These are phyloP conservation scores for Eurytoma californica DNA, from an alignment of 2,888 invertebrate genomes.

Conservation along the genomic window DNA sequence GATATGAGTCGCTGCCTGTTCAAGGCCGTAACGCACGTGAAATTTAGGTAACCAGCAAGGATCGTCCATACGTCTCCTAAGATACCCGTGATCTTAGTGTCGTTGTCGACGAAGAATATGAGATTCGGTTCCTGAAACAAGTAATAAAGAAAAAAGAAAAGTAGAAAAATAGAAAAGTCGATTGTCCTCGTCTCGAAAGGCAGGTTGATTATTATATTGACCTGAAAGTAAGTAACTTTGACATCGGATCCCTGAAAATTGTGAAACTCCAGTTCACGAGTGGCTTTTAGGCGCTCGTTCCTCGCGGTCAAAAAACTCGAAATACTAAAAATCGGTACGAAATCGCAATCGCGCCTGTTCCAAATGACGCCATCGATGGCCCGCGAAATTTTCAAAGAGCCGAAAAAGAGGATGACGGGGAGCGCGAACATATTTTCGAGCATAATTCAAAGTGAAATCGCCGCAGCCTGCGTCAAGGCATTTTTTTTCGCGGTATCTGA, in stretches of 20 bases:
- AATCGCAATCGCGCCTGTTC: constrained; percentile 14
- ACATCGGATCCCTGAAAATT: constrained; percentile 37
- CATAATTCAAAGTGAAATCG: neutral
- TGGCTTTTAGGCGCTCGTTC: neutral
- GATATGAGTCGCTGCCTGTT: neutral
- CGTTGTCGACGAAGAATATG: constrained; percentile 49
- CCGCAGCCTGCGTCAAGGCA: neutral
- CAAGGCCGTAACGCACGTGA: constrained; percentile 47
- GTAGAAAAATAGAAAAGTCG: neutral
- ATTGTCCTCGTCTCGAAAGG: too few species aligned
- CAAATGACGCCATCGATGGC: constrained; percentile 36
- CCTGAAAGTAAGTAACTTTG: constrained; percentile 26
- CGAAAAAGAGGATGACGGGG: neutral
- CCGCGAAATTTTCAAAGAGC: neutral
- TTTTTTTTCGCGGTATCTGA: constrained; percentile 9
- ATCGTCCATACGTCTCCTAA: constrained; percentile 56
- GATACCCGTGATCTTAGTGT: constrained; percentile 49
- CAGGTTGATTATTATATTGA: neutral
- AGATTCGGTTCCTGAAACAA: constrained; percentile 50
- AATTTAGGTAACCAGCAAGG: constrained; percentile 55
- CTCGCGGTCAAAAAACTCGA: neutral
- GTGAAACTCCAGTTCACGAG: constrained; percentile 17
- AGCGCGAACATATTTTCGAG: constrained; percentile 5
- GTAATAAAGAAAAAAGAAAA: neutral
- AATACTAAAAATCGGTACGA: constrained; percentile 37